Evolutionary conservation across 2,797 vertebrate species (phyloP), one percentile per base, ranked within the genome.

Genomic region (Chlorospingus flavigularis): DNA sequence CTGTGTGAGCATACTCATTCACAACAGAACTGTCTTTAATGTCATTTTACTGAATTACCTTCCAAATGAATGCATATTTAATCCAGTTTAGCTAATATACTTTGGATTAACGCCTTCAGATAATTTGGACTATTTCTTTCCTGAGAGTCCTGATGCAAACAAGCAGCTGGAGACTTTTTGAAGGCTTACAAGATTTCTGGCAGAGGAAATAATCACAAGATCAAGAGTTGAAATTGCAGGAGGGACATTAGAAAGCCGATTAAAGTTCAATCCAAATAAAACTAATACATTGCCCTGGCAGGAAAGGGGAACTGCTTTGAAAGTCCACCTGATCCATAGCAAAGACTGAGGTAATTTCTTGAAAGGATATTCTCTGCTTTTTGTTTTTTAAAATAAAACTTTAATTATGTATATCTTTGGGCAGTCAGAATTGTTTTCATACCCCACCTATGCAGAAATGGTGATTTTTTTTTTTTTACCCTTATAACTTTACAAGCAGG

Each of bases 221-320:
- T 76, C 53, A 82, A 67, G 77, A 73, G 70, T 0, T 73, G 53
- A 93, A 63, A 85, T 71, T 87, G 57, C 48, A 87, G 53, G 30
- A 65, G 25, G 18, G n/a, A 18, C 30, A 31, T 82, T 74, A 70
- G 28, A 87, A 93, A 85, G 71, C 35, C 33, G 39, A 93, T 79
- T 88, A 78, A 86, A 90, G 17, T 88, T 88, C 67, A 94, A 30
- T 71, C 28, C 42, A 87, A 87, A 85, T 74, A 94, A 82, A 93
- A 85, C 20, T 58, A 50, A 71, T n/a, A 47, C 40, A 72, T 71
- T 45, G 25, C 26, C 42, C 83, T 87, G 74, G 24, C 40, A 92
- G 71, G 40, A 90, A 90, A 67, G 55, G 33, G 13, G 45, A 93
- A 71, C 23, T 63, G 39, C 63, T 89, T 85, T 31, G 28, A 80